phyloP scores from a whole-genome alignment of 2,113 vertebrate genomes.

The Panurus biarmicus region DNA sequence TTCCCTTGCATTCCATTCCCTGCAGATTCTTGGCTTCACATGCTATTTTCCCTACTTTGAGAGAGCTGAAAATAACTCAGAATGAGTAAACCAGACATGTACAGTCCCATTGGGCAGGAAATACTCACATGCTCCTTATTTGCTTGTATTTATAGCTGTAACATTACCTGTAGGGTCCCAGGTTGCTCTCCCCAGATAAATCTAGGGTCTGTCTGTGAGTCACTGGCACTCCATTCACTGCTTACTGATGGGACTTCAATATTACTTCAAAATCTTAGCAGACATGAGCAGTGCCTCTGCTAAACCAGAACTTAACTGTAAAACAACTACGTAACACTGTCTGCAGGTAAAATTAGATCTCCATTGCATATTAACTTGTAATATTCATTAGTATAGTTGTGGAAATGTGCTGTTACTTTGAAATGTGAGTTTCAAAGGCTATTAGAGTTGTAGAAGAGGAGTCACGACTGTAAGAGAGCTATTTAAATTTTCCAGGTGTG shows the following conservation, averaged over 20 bases:
- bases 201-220: neutral
- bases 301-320: neutral
- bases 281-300: neutral
- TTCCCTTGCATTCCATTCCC: slow-evolving; percentile 29
- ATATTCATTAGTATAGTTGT: neutral
- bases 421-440: neutral
- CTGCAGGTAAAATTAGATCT: neutral
- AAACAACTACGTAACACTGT: neutral
- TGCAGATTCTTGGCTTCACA: neutral
- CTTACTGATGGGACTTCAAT: neutral
- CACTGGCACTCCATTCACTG: neutral
- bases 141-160: neutral
- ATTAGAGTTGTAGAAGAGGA: neutral
- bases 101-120: neutral
- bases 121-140: neutral
- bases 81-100: neutral
- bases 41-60: neutral
- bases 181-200: neutral
- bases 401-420: neutral
- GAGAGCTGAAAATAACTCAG: slow-evolving; percentile 5
- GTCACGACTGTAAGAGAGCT: neutral
- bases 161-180: neutral
- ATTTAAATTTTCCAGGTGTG: neutral
- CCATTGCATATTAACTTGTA: slow-evolving; percentile 26
- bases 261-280: neutral